These are phyloP conservation scores for Lasiurus cinereus DNA, from an alignment of 2,113 vertebrate genomes.

Conservation along the genomic window DNA sequence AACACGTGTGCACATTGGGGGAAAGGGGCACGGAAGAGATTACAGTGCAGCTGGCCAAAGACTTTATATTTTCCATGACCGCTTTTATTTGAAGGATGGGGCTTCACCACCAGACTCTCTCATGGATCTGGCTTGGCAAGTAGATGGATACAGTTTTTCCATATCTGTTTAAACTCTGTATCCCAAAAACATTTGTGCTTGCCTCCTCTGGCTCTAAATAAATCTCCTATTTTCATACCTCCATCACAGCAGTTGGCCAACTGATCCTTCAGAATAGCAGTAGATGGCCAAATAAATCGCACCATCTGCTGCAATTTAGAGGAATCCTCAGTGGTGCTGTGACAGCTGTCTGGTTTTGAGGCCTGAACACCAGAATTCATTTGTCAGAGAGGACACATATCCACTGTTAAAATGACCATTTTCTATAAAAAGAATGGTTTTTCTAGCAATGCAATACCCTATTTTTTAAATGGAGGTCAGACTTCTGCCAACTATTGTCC, in stretches of 20 bases:
- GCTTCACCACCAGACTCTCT: slow-evolving; percentile 53
- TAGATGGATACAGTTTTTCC: slow-evolving; percentile 59
- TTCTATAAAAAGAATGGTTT: slow-evolving; percentile 52
- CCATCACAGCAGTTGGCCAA: slow-evolving; percentile 74
- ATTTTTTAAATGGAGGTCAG: slow-evolving; percentile 55
- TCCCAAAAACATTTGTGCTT: slow-evolving; percentile 65
- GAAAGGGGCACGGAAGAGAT: slow-evolving; percentile 36
- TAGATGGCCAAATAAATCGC: slow-evolving; percentile 75
- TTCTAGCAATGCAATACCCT: slow-evolving; percentile 16
- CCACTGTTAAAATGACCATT: slow-evolving; percentile 47
- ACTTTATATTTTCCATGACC: slow-evolving; percentile 46
- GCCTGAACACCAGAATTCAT: slow-evolving; percentile 66
- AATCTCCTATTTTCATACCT: slow-evolving; percentile 77
- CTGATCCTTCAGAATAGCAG: slow-evolving; percentile 75
- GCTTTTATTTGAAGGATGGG: slow-evolving; percentile 34
- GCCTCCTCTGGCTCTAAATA: slow-evolving; percentile 70
- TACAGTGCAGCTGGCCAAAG: slow-evolving; percentile 21
- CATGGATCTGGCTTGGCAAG: slow-evolving; percentile 51
- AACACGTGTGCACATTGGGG: neutral
- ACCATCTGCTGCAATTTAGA: slow-evolving; percentile 80
- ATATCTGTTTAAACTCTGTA: slow-evolving; percentile 66
- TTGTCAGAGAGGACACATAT: slow-evolving; percentile 66
- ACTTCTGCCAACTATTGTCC: slow-evolving; percentile 63
- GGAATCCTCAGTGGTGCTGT: slow-evolving; percentile 66
- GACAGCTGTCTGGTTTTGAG: slow-evolving; percentile 77